Evolutionary conservation across 1,140 invertebrate genomes (phyloP).

Genomic region (Drosophila aff.): DNA sequence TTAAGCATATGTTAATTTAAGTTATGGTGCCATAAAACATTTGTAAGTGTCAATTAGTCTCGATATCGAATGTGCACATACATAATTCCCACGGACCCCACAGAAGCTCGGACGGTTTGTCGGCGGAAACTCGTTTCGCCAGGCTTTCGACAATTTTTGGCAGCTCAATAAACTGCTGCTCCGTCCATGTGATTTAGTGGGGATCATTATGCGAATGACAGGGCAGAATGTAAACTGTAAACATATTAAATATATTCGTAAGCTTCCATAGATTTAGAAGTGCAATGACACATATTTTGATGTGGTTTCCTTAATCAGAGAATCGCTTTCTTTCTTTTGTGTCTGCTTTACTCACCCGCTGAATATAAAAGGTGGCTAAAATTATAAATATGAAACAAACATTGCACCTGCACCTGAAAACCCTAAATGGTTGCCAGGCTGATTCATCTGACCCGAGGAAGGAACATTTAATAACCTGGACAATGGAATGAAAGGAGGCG

Average conservation of each 20-base stretch:
- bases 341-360: conserved; percentile 1
- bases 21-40: conserved; percentile 45
- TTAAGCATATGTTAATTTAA: conserved; percentile 32
- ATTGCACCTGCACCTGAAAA: conserved; percentile 30
- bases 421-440: conserved; percentile 5
- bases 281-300: conserved; percentile 14
- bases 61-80: conserved; percentile 32
- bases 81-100: conserved; percentile 20
- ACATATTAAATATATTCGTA: conserved; percentile 10
- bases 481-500: conserved; percentile 38
- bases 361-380: conserved; percentile 5
- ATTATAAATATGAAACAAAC: conserved; percentile 9
- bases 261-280: not conserved
- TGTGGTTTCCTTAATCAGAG: not conserved
- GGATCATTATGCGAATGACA: conserved; percentile 52
- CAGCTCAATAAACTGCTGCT: conserved; percentile 34
- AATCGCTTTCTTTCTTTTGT: not conserved
- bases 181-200: not conserved
- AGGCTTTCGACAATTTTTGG: conserved; percentile 33
- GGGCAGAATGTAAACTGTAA: conserved; percentile 32
- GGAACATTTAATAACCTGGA: conserved; percentile 11
- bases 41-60: conserved; percentile 56
- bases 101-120: conserved; percentile 6
- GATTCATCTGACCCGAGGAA: conserved; percentile 24
- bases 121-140: conserved; percentile 37